Evolutionary conservation across 1,140 invertebrate species (phyloP).

Genomic region (Drusus annulatus): DNA sequence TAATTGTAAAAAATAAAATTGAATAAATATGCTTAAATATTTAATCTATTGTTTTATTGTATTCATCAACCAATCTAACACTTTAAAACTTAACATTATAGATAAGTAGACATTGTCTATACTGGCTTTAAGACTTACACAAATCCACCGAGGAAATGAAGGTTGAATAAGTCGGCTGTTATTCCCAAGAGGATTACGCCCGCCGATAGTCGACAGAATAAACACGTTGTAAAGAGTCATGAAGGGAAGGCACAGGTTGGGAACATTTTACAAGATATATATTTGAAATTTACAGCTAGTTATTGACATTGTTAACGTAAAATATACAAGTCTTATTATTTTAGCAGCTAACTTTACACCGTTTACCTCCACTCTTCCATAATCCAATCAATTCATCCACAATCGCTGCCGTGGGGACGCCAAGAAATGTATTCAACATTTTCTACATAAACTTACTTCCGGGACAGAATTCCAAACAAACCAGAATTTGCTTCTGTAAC

Average conservation of each 20-base stretch:
- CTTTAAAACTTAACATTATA: constrained; percentile 55
- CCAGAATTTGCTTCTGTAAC: too few relatives aligned
- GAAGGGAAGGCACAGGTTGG: constrained; percentile 58
- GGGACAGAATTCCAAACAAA: too few relatives aligned
- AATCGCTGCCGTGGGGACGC: constrained; percentile 11
- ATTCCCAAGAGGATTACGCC: not conserved
- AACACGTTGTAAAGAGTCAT: constrained; percentile 22
- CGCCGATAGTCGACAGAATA: not conserved
- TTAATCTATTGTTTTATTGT: constrained; percentile 54
- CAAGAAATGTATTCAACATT: not conserved
- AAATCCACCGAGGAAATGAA: constrained; percentile 31
- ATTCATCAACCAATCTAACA: constrained; percentile 56
- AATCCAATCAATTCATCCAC: constrained; percentile 11
- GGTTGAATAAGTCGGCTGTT: not conserved
- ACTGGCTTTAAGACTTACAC: constrained; percentile 55
- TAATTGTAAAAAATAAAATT: constrained; percentile 27
- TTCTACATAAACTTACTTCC: not conserved
- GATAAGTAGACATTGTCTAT: constrained; percentile 57
- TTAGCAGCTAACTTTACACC: constrained; percentile 28
- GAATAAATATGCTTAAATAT: constrained; percentile 36
- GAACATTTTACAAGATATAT: constrained; percentile 50
- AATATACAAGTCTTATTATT: constrained; percentile 54
- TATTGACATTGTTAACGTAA: constrained; percentile 56
- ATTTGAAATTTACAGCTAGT: constrained; percentile 53
- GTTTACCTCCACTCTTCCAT: not conserved